phyloP scores from a whole-genome alignment of 2,888 invertebrate genomes.

The Tetanocera ferruginea region DNA sequence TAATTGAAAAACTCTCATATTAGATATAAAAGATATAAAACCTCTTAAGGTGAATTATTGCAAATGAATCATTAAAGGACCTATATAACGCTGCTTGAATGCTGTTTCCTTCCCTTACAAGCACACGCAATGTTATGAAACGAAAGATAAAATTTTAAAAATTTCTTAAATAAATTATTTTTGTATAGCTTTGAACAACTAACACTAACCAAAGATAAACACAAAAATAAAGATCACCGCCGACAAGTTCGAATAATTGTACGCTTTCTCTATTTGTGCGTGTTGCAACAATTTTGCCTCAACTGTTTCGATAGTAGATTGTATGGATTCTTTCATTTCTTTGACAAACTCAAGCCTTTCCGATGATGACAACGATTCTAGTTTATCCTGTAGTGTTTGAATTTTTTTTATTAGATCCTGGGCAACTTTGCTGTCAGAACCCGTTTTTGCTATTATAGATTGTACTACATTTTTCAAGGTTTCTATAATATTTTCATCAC shows the following conservation, averaged over 20 bases:
- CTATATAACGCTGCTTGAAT: too few relatives aligned
- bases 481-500: slow-evolving; percentile 54
- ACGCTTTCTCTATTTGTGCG: slow-evolving; percentile 55
- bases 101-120: too few relatives aligned
- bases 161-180: too few relatives aligned
- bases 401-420: slow-evolving; percentile 57
- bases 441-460: slow-evolving; percentile 57
- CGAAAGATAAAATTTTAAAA: background rate
- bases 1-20: background rate
- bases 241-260: slow-evolving; percentile 58
- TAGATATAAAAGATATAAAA: slow-evolving; percentile 2
- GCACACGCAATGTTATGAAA: too few relatives aligned
- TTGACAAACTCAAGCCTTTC: slow-evolving; percentile 59
- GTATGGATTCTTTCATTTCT: slow-evolving; percentile 61
- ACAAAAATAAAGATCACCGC: slow-evolving; percentile 59
- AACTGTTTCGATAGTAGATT: slow-evolving; percentile 56
- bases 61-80: too few relatives aligned
- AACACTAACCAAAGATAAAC: slow-evolving; percentile 58
- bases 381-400: slow-evolving; percentile 54
- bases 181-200: too few relatives aligned
- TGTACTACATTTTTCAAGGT: slow-evolving; percentile 59
- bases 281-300: slow-evolving; percentile 57
- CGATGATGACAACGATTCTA: slow-evolving; percentile 55
- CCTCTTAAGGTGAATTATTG: background rate
- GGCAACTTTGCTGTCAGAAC: slow-evolving; percentile 56